Conservation (phyloP, 2,888 invertebrate genomes). For the Euclidia mi region DNA sequence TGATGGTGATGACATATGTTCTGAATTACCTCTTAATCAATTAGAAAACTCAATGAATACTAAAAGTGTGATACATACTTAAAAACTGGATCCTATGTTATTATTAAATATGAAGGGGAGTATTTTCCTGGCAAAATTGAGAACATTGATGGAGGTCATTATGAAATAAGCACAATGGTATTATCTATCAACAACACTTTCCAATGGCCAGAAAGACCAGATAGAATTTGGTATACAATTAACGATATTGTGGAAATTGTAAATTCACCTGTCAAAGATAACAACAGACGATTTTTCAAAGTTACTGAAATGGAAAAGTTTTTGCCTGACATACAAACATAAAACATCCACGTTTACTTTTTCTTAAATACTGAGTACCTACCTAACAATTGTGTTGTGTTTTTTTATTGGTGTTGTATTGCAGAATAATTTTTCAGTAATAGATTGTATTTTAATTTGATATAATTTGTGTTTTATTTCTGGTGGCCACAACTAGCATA, state of each 20-base stretch:
- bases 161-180: constrained; percentile 38
- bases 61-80: constrained; percentile 12
- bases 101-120: constrained; percentile 29
- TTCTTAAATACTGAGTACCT: background rate
- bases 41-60: no score
- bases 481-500: no score
- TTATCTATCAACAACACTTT: constrained; percentile 33
- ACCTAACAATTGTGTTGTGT: no score
- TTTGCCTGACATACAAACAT: constrained; percentile 7
- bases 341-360: no score
- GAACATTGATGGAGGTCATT: background rate
- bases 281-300: constrained; percentile 34
- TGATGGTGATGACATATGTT: background rate
- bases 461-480: no score
- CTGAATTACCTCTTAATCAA: constrained; percentile 1
- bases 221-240: constrained; percentile 36
- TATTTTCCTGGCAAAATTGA: constrained; percentile 24
- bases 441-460: no score
- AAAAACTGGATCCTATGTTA: constrained; percentile 25
- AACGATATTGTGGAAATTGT: constrained; percentile 31
- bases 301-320: constrained; percentile 6
- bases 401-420: no score
- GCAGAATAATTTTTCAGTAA: no score
- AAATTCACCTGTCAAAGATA: constrained; percentile 17
- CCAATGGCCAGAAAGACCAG: constrained; percentile 31